Conservation (phyloP, 2,113 vertebrate genomes). For the Amazona guildingii region DNA sequence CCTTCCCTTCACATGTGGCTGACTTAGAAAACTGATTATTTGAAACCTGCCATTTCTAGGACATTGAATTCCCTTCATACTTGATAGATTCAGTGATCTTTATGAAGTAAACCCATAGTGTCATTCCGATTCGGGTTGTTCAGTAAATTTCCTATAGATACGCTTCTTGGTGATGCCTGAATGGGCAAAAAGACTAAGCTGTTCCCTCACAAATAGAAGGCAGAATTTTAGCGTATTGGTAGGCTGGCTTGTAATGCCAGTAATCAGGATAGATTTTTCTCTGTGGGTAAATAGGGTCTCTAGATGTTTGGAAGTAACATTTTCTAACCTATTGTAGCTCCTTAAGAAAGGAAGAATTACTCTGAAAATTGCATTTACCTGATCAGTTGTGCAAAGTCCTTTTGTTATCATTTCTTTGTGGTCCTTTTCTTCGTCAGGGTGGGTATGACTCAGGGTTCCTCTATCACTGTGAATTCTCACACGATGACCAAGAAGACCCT, state of each 20-base stretch:
- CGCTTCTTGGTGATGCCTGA: neutral
- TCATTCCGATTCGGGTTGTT: neutral
- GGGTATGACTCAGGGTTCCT: conserved; percentile 89
- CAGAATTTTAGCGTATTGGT: neutral
- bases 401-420: neutral
- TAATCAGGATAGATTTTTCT: neutral
- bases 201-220: neutral
- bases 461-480: conserved; percentile 88
- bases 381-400: neutral
- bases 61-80: neutral
- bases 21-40: neutral
- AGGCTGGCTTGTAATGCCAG: neutral
- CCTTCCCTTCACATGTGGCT: neutral
- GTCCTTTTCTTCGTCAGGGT: conserved; percentile 73
- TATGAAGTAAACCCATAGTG: neutral
- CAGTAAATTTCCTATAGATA: neutral
- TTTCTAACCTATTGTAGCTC: neutral
- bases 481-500: conserved; percentile 56
- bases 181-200: neutral
- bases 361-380: neutral
- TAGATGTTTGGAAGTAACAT: neutral
- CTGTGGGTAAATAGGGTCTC: neutral
- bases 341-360: neutral
- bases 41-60: neutral
- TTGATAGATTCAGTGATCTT: neutral